A percentile compares a stretch with the other conserved stretches of the same genome.
phyloP scores from a whole-genome alignment of 2,113 vertebrate species.

The Dasyprocta punctata region DNA sequence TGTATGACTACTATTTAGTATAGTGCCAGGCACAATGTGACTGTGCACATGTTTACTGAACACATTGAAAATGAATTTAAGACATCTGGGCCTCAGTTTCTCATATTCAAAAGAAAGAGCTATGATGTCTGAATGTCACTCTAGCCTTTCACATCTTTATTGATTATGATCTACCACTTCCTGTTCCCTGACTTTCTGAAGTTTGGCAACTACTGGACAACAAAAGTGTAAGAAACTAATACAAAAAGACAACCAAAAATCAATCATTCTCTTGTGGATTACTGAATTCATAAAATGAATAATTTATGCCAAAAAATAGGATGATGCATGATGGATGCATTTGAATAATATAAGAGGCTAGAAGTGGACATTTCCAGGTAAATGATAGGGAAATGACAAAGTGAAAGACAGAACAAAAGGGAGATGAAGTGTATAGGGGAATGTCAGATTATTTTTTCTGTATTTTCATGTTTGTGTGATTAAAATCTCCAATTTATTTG shows the following conservation, averaged over 20 bases:
- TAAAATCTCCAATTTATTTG: slow-evolving; percentile 33
- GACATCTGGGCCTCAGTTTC: background rate
- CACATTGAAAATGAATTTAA: background rate
- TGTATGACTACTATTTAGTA: background rate
- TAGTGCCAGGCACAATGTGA: background rate
- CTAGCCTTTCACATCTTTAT: background rate
- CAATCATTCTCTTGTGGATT: background rate
- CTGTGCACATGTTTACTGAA: background rate
- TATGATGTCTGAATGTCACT: background rate
- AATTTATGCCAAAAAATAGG: background rate
- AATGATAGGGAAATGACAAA: background rate
- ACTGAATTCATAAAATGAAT: background rate
- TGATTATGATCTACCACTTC: background rate
- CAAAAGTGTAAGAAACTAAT: background rate
- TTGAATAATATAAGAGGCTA: background rate
- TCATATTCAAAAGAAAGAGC: background rate
- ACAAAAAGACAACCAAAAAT: background rate
- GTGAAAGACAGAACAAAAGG: background rate
- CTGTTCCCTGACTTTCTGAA: background rate
- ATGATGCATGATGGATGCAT: background rate
- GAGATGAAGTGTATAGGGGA: background rate
- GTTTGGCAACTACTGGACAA: background rate
- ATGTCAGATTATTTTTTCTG: background rate
- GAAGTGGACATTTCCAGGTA: background rate
- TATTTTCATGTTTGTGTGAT: slow-evolving; percentile 12